Conservation (phyloP, 2,797 vertebrate species). For the Paguma larvata region DNA sequence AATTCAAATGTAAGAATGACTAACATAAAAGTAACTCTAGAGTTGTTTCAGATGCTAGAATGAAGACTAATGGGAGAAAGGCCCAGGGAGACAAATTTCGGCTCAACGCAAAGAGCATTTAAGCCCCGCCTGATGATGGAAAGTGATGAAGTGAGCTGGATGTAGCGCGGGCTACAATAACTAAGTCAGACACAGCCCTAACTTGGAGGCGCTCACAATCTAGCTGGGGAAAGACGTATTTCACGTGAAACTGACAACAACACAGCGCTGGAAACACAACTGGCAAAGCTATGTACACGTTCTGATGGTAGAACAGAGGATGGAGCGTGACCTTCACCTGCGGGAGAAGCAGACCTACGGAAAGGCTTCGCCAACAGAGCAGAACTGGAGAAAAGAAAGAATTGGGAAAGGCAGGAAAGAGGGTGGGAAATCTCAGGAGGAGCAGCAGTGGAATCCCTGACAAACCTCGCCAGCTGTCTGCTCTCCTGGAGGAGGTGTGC, state of each 20-base stretch:
- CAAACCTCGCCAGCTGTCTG: neutral
- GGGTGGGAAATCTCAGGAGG: neutral
- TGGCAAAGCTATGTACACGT: neutral
- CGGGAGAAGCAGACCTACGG: neutral
- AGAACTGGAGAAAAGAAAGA: conserved; percentile 1
- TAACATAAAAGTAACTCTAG: neutral
- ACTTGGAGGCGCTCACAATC: neutral
- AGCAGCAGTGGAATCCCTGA: neutral
- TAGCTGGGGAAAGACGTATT: neutral
- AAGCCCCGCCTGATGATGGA: neutral
- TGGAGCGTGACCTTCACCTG: neutral
- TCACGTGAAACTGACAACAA: neutral
- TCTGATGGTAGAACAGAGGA: neutral
- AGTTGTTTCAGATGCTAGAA: neutral
- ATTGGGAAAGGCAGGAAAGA: neutral
- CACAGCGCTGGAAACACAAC: neutral
- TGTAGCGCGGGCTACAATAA: neutral
- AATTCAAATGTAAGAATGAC: neutral
- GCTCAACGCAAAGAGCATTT: neutral
- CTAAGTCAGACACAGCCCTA: neutral
- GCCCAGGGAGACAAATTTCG: neutral
- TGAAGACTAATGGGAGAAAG: neutral
- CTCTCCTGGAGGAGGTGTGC: neutral
- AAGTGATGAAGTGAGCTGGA: neutral
- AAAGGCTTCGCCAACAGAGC: neutral